Evolutionary conservation across 2,888 invertebrate species (phyloP).

Genomic region (Xanthorhoe spadicearia): DNA sequence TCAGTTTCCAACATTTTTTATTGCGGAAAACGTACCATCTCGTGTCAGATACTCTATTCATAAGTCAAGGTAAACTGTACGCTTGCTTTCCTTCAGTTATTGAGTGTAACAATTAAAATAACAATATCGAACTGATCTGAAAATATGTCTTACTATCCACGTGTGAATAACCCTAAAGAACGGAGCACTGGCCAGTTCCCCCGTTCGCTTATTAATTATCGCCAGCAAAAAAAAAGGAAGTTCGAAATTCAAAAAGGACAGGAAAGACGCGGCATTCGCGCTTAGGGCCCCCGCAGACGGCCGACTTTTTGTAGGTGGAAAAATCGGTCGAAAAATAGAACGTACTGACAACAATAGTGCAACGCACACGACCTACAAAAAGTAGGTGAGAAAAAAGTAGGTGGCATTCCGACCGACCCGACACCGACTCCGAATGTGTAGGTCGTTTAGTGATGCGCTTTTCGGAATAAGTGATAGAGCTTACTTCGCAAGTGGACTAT

Average conservation of each 20-base stretch:
- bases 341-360: too few relatives aligned
- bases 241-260: constrained; percentile 33
- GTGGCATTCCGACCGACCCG: too few relatives aligned
- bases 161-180: background rate
- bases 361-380: too few relatives aligned
- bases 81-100: constrained; percentile 4
- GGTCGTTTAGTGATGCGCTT: too few relatives aligned
- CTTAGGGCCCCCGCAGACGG: too few relatives aligned
- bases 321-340: too few relatives aligned
- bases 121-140: background rate
- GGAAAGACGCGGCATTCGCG: constrained; percentile 29
- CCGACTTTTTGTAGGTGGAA: too few relatives aligned
- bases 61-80: constrained; percentile 6
- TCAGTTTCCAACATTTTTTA: background rate
- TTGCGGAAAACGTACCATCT: constrained; percentile 10
- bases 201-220: constrained; percentile 23
- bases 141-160: background rate
- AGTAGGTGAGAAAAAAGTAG: too few relatives aligned
- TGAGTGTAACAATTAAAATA: background rate
- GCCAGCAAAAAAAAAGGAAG: constrained; percentile 19
- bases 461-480: too few relatives aligned
- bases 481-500: too few relatives aligned
- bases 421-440: too few relatives aligned
- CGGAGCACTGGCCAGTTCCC: constrained; percentile 13
- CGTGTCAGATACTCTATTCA: constrained; percentile 7